Base-by-base conservation (phyloP, 2,797 vertebrate species). In the Gila robusta region DNA sequence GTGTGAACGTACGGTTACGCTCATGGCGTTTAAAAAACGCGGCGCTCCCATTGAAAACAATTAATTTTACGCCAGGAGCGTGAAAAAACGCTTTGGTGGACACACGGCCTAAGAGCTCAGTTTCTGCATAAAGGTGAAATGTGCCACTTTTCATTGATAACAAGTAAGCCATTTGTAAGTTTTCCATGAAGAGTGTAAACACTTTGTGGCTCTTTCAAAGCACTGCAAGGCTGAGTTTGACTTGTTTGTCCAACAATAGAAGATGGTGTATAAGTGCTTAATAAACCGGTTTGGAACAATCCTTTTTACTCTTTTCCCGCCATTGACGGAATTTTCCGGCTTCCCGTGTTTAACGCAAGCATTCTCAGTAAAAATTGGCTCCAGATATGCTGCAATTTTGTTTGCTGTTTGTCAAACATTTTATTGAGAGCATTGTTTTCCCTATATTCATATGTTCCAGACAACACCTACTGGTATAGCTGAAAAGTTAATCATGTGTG, bases 381-480 rank as follows among this genome's bases (percentile, higher is more conserved):
- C 19, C n/a, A 49, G 21, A 83, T 32, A 71, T 54, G 28, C 9
- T 17, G 17, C 69, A 26, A 39, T 54, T 73, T 73, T 10, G 52
- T 82, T 82, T 82, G 54, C 70, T 41, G 62, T 59, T 84, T 1
- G 11, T 26, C 49, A 78, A 79, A 84, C 66, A 71, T 26, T 85
- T 85, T 85, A 85, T 85, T 85, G 52, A 35, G 52, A 32, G 67
- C 19, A 10, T 49, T 5, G 17, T 70, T 35, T 32, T 26, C 37
- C 64, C 17, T 44, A 44, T 28, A 73, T 32, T 10, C 39, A n/a
- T 41, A 59, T 41, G 47, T 56, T 79, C 76, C 67, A 85, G 19
- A 59, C 49, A 52, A 83, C 35, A 70, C 44, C 83, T 59, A 62
- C 35, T n/a, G 7, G 14, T 59, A 23, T 70, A 70, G 23, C 19